phyloP scores from a whole-genome alignment of 2,888 invertebrate genomes.

The Eristalinus aeneus region DNA sequence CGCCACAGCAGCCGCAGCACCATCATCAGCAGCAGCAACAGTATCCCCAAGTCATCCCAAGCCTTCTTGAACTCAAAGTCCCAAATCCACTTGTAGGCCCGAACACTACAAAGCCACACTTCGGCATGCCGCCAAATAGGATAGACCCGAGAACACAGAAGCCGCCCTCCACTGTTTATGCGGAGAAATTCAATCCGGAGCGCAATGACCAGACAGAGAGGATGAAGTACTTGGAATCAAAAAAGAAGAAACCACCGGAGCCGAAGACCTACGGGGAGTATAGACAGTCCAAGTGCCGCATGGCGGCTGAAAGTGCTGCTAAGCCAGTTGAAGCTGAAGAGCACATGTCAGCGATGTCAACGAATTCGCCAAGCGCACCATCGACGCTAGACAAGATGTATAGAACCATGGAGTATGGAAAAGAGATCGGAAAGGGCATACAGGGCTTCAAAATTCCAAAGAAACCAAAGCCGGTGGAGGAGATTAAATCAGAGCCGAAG shows the following conservation, averaged over 20 bases:
- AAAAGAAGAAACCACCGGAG: conserved; percentile 72
- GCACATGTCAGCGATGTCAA: neutral
- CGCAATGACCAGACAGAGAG: conserved; percentile 75
- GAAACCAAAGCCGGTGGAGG: conserved; percentile 63
- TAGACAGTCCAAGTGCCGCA: conserved; percentile 74
- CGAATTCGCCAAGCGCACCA: conserved; percentile 21
- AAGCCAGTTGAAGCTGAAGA: neutral
- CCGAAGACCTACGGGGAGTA: conserved; percentile 77
- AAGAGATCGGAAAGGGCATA: conserved; percentile 43
- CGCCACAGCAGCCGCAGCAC: too few species aligned
- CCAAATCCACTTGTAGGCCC: neutral
- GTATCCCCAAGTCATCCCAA: conserved; percentile 36
- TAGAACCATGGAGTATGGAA: conserved; percentile 72
- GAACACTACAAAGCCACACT: neutral
- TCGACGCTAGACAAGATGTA: conserved; percentile 77
- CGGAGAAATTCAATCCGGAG: conserved; percentile 72
- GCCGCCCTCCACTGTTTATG: conserved; percentile 15
- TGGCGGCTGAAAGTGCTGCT: neutral
- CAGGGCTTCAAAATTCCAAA: conserved; percentile 78
- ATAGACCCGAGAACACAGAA: conserved; percentile 45
- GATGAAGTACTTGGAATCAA: conserved; percentile 74
- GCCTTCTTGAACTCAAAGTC: conserved; percentile 26
- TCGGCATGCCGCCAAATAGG: conserved; percentile 1
- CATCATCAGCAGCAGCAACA: too few species aligned
- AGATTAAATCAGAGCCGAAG: neutral